phyloP scores from a whole-genome alignment of 2,888 invertebrate genomes.

The Onchidella celtica region DNA sequence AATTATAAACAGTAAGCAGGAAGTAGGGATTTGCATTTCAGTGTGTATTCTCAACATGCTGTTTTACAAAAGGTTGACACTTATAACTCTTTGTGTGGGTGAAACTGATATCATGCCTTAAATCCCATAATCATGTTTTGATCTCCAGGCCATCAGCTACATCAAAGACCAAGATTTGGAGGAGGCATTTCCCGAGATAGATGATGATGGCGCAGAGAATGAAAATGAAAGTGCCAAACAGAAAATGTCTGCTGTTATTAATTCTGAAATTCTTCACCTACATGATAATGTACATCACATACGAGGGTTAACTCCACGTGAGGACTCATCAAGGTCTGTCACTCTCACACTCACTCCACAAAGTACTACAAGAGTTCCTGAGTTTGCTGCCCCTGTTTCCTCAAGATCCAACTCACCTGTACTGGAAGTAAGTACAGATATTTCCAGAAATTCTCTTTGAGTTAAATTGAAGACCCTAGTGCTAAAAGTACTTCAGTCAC shows the following conservation, averaged over 20 bases:
- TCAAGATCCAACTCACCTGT: slow-evolving; percentile 24
- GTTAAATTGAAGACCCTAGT: no score
- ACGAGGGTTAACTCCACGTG: not conserved
- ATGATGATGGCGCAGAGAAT: not conserved
- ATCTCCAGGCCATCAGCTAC: no score
- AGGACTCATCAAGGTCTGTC: not conserved
- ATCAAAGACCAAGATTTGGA: not conserved
- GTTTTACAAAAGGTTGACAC: no score
- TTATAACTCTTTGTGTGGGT: no score
- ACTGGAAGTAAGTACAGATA: no score
- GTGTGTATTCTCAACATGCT: no score
- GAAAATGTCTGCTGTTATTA: not conserved
- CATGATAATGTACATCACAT: slow-evolving; percentile 4
- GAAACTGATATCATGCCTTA: no score
- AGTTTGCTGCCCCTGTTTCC: not conserved
- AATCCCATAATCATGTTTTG: no score
- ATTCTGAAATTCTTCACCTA: not conserved
- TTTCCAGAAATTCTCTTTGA: no score
- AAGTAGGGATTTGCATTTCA: no score
- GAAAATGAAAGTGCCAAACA: not conserved
- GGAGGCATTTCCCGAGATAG: not conserved
- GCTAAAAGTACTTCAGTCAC: no score
- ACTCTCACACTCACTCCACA: not conserved
- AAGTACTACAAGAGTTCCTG: not conserved
- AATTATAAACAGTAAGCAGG: no score